Conservation (phyloP, 2,797 vertebrate genomes). For the Leuciscus waleckii region DNA sequence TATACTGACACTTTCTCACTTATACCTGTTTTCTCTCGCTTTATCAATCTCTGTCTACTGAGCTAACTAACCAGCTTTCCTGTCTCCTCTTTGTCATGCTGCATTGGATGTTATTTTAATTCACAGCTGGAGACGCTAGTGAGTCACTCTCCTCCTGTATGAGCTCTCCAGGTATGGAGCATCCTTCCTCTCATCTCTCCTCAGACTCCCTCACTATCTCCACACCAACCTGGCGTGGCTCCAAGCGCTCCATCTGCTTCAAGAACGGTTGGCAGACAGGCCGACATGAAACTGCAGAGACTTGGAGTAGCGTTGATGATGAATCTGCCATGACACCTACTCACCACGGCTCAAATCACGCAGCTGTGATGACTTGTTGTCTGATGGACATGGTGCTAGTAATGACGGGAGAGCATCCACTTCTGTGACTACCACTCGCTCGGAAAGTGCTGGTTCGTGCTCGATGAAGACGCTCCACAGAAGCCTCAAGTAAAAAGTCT, state of each 20-base stretch:
- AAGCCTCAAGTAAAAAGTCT: constrained; percentile 68
- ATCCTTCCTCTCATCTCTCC: constrained; percentile 73
- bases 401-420: constrained; percentile 57
- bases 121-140: constrained; percentile 94
- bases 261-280: constrained; percentile 89
- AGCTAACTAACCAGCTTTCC: constrained; percentile 83
- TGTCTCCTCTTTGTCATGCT: constrained; percentile 91
- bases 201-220: constrained; percentile 67
- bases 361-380: constrained; percentile 93
- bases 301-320: constrained; percentile 92
- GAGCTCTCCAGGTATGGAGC: constrained; percentile 84
- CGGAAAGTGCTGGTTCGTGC: constrained; percentile 89
- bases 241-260: constrained; percentile 83
- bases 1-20: constrained; percentile 65
- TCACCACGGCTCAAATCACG: constrained; percentile 88
- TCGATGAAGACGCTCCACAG: constrained; percentile 80
- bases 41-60: constrained; percentile 67
- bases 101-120: constrained; percentile 83
- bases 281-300: constrained; percentile 82
- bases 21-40: constrained; percentile 43
- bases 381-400: constrained; percentile 74
- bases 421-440: constrained; percentile 76
- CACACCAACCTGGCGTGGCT: constrained; percentile 68
- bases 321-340: constrained; percentile 47
- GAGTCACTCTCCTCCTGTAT: constrained; percentile 87